Conservation (phyloP, 1,140 invertebrate species). For the Zaprionus nigranus region DNA sequence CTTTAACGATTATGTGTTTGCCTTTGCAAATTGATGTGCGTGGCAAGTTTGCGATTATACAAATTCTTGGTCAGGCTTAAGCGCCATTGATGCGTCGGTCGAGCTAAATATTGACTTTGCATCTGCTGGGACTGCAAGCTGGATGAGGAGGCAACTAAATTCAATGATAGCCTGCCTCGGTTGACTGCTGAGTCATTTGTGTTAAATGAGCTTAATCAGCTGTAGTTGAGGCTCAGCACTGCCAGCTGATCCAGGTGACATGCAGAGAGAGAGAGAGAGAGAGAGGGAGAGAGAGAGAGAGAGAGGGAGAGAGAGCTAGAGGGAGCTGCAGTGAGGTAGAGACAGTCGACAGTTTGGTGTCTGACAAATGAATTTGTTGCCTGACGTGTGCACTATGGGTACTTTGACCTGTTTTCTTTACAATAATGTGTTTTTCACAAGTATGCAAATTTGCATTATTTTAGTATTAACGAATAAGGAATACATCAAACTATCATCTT, state of each 20-base stretch:
- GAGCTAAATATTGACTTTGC: not conserved
- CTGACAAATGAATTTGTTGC: constrained; percentile 43
- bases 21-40: constrained; percentile 51
- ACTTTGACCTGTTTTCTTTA: too few species aligned
- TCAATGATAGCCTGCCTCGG: constrained; percentile 1
- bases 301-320: not conserved
- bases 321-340: not conserved
- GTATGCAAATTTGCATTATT: too few species aligned
- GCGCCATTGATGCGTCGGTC: not conserved
- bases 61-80: not conserved
- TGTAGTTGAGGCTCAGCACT: constrained; percentile 45
- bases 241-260: constrained; percentile 10
- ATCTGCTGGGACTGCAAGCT: not conserved
- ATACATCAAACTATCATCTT: too few species aligned
- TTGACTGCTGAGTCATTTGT: constrained; percentile 39
- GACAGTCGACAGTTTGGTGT: not conserved
- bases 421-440: too few species aligned
- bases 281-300: not conserved
- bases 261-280: not conserved
- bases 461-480: too few species aligned
- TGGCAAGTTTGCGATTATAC: constrained; percentile 51
- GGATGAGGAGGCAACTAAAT: constrained; percentile 20
- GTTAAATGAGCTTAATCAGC: constrained; percentile 72
- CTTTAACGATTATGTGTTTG: constrained; percentile 74
- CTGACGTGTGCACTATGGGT: too few species aligned